Evolutionary conservation across 2,888 invertebrate species (phyloP), one percentile per base, ranked within the genome.

Genomic region (Cistogaster globosa): DNA sequence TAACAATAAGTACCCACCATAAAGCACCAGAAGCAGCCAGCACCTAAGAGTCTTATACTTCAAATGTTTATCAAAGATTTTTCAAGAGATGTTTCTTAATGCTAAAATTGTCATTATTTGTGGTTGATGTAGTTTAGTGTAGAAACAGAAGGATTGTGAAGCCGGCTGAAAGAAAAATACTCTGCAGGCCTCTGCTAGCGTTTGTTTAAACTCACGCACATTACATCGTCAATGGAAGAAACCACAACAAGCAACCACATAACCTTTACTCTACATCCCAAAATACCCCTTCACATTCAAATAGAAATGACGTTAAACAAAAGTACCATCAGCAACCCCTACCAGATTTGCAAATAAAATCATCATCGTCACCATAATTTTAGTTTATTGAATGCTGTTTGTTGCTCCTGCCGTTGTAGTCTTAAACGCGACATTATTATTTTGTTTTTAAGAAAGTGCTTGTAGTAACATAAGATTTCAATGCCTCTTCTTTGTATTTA

Each of bases 11-110:
- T 76, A 84, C 71, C 53, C 79, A 76, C 53, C 48, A 79, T 67
- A 65, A 38, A 72, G n/a, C 51, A 67, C 16, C 58, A 67, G 20
- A 42, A 53, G 42, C 51, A 65, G 26, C 38, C 72, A 79, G 75
- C 81, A 87, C 87, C 84, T 84, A 86, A 88, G 76, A 81, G 85
- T 84, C 84, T 86, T 84, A n/a, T 7, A 18, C n/a, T 22, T 1
- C 2, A 48, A 79, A 22, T 72, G 45, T 57, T 58, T 72, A 68
- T 20, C 57, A 76, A 81, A 69, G 48, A 69, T 72, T 75, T 75
- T 67, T 60, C 72, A 51, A 82, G 53, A 81, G 69, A 42, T 63
- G 72, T 78, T 81, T 62, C 58, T 69, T 74, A 85, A 84, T 85
- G 74, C 78, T 65, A 32, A 85, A 85, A 82, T 75, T 85, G 74